Conservation (phyloP, 2,888 invertebrate species). For the Brachyopa scutellaris region DNA sequence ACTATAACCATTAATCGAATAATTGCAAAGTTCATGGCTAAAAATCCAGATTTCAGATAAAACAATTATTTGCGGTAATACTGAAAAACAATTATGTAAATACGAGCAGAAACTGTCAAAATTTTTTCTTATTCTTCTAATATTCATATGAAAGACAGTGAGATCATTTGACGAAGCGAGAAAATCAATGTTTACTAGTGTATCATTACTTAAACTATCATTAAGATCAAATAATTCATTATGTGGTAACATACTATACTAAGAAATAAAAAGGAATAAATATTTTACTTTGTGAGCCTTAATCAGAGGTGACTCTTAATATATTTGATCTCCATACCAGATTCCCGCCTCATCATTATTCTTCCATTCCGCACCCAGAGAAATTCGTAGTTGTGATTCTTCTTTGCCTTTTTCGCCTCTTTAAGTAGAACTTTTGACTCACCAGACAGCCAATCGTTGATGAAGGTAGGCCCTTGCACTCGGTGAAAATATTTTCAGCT, state of each 20-base stretch:
- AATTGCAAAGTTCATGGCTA: not conserved
- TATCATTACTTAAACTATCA: not conserved
- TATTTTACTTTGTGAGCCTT: not conserved
- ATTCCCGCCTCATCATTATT: conserved; percentile 6
- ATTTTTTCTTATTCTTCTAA: not conserved
- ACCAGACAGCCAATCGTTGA: conserved; percentile 12
- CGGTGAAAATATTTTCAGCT: not conserved
- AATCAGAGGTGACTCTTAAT: not conserved
- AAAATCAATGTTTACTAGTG: not conserved
- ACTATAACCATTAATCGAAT: not conserved
- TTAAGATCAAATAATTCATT: not conserved
- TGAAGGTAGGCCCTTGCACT: not conserved
- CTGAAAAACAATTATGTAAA: not conserved
- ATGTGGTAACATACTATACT: not conserved
- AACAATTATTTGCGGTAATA: not conserved
- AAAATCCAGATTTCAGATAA: not conserved
- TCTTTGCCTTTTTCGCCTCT: not conserved
- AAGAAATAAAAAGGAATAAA: not conserved
- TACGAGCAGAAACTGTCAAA: not conserved
- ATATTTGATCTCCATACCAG: conserved; percentile 1
- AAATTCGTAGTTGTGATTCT: not conserved
- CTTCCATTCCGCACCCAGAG: conserved; percentile 3
- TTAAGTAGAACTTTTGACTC: not conserved
- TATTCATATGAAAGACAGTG: not conserved
- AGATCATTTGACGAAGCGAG: not conserved